Conservation (phyloP, 2,888 invertebrate genomes). For the Cenopis cana region DNA sequence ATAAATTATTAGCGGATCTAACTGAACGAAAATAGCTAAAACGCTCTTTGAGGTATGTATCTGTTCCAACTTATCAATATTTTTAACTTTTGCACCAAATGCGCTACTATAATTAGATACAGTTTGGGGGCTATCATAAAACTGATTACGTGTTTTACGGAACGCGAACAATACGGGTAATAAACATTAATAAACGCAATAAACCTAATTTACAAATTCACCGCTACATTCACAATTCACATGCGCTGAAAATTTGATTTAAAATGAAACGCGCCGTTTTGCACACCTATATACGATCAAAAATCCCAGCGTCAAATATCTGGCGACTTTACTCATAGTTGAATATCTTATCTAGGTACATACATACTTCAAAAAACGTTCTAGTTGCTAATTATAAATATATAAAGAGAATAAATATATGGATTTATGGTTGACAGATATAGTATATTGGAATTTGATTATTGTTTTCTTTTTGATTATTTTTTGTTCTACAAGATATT, state of each 20-base stretch:
- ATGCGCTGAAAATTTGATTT: constrained; percentile 29
- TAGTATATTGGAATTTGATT: too few relatives aligned
- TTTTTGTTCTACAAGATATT: too few relatives aligned
- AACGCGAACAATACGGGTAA: constrained; percentile 38
- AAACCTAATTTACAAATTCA: constrained; percentile 41
- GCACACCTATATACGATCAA: neutral
- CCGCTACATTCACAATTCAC: constrained; percentile 23
- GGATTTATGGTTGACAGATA: too few relatives aligned
- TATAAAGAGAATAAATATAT: too few relatives aligned
- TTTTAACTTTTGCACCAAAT: constrained; percentile 6
- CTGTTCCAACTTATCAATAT: constrained; percentile 13
- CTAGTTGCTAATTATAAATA: neutral
- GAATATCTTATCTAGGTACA: too few relatives aligned
- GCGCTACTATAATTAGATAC: constrained; percentile 12
- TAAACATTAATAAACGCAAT: constrained; percentile 42
- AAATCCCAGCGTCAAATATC: neutral
- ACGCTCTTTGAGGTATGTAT: too few relatives aligned
- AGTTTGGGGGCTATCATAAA: constrained; percentile 26
- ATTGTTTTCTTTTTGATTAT: too few relatives aligned
- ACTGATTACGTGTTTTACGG: constrained; percentile 36
- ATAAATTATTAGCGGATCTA: too few relatives aligned
- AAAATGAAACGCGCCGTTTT: neutral
- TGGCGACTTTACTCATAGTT: too few relatives aligned
- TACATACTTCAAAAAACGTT: neutral
- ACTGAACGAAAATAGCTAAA: too few relatives aligned